A percentile compares a stretch with the other conserved stretches of the same genome.
These are phyloP conservation scores for Hapalemur alaotrensis DNA, from an alignment of 2,797 vertebrate genomes.

Conservation along the genomic window DNA sequence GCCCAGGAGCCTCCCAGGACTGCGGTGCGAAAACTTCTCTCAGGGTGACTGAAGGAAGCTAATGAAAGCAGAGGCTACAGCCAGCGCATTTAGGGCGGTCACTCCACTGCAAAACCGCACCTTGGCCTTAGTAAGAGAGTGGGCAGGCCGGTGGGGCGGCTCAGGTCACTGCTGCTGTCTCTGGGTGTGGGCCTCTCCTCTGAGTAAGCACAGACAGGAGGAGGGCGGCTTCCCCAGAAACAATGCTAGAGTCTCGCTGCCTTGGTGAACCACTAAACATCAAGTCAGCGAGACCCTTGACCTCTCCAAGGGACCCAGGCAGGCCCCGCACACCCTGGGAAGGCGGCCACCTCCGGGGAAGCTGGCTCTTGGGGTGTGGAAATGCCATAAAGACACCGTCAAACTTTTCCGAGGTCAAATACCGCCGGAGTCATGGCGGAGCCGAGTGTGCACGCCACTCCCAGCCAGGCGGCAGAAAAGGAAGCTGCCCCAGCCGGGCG, in stretches of 20 bases:
- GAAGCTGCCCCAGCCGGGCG: slow-evolving; percentile 30
- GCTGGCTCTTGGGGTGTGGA: neutral
- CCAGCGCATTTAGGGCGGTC: neutral
- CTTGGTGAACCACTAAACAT: neutral
- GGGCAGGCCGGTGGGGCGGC: neutral
- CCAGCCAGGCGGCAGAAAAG: slow-evolving; percentile 49
- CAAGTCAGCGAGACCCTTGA: neutral
- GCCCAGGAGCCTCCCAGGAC: slow-evolving; percentile 22
- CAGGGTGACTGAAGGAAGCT: neutral
- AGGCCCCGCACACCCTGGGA: slow-evolving; percentile 22
- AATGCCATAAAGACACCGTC: slow-evolving; percentile 6
- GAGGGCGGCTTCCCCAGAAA: slow-evolving; percentile 17
- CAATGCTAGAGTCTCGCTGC: neutral
- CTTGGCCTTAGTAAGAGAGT: neutral
- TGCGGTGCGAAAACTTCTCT: neutral
- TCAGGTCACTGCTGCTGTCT: neutral
- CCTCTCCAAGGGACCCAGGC: neutral
- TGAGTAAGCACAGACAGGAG: neutral
- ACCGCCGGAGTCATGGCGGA: slow-evolving; percentile 40
- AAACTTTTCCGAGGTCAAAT: slow-evolving; percentile 65
- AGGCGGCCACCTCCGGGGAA: neutral
- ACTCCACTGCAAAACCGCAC: neutral
- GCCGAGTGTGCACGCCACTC: slow-evolving; percentile 30
- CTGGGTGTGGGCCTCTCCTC: slow-evolving; percentile 20
- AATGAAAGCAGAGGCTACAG: neutral